A percentile compares a stretch with the other conserved stretches of the same genome.
Evolutionary conservation across 2,888 invertebrate genomes (phyloP).

Genomic region (Nephrotoma appendiculata): DNA sequence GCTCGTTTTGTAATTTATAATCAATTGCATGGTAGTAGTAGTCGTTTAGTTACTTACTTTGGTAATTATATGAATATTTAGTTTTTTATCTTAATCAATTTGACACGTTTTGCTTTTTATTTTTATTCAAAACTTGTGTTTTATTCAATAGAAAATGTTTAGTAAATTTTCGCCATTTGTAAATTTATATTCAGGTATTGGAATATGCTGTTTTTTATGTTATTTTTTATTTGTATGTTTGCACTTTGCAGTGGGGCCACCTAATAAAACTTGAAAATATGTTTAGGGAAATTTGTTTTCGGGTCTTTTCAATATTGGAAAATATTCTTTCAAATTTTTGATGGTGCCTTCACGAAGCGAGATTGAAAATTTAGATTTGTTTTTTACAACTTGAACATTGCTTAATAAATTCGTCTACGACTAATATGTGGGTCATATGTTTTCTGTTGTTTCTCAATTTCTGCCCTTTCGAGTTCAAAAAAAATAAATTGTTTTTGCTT

Average conservation of each 20-base stretch:
- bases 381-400: no score
- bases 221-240: neutral
- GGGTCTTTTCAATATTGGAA: no score
- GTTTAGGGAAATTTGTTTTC: neutral
- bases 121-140: neutral
- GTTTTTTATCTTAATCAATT: neutral
- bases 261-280: neutral
- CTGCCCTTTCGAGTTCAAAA: no score
- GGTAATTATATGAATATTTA: neutral
- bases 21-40: neutral
- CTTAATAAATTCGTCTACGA: no score
- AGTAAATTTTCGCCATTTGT: neutral
- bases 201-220: neutral
- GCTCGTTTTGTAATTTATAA: neutral
- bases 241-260: neutral
- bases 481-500: no score
- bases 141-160: neutral
- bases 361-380: no score
- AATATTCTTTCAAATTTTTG: no score
- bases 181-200: neutral
- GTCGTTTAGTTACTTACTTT: neutral
- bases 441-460: no score
- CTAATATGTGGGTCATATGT: no score
- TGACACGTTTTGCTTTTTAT: neutral
- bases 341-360: no score